Base-by-base conservation (phyloP, 2,797 vertebrate species). In the Eulemur albifrons region DNA sequence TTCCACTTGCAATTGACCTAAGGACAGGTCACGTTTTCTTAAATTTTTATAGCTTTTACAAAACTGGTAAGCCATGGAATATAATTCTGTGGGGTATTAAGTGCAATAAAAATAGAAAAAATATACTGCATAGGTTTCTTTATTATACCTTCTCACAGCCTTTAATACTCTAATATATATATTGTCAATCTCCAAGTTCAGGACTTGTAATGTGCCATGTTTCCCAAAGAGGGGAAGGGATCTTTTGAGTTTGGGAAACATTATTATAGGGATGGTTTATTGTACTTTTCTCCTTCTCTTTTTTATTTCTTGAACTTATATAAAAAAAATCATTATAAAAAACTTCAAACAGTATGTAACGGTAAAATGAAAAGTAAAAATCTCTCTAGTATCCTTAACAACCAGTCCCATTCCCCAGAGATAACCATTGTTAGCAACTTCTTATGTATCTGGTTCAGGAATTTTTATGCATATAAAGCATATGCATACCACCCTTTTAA, bases 311-410 rank as follows among this genome's bases (percentile, higher is more conserved):
- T 81, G 9, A 77, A 67, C 18, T 86, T 43, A 77, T n/a, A 77
- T 35, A 65, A 93, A 88, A 91, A 57, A 67, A 27, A 38, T 69
- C 12, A 69, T 32, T 10, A 70, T 73, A 52, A 77, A 80, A 92
- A 67, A 40, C 61, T 81, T 91, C 25, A 83, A 81, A 45, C 25
- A 67, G 20, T 75, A 63, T 32, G 14, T 77, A 50, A 73, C 15
- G 10, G 15, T 70, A 79, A 97, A 88, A 70, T 79, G 86, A 86
- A 97, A 85, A 91, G 67, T 88, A 92, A 94, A 95, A 76, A 72
- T 59, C 2, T 67, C 59, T 50, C 57, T 69, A 4, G 80, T 88
- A 45, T 23, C 43, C 45, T 72, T 80, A 90, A 85, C 12, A 72
- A 73, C 32, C n/a, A 54, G 87, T 63, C 65, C 50, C 23, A 30